A percentile compares a stretch with the other conserved stretches of the same genome.
phyloP scores from a whole-genome alignment of 2,797 vertebrate species.

The Cichlasoma orientale region DNA sequence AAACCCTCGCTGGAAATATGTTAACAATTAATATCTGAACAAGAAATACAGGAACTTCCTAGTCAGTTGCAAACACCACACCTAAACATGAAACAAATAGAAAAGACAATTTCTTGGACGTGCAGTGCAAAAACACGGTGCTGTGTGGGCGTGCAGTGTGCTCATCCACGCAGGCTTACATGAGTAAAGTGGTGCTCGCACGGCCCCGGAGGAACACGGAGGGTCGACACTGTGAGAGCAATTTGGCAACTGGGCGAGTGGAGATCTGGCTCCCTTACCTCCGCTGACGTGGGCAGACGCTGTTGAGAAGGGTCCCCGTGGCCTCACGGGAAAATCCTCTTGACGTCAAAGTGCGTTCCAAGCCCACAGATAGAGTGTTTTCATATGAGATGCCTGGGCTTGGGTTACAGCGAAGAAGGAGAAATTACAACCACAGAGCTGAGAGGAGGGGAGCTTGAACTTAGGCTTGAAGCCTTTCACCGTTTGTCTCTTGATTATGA shows the following conservation, averaged over 20 bases:
- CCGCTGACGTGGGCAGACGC: constrained; percentile 57
- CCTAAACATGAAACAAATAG: neutral
- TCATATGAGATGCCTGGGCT: constrained; percentile 66
- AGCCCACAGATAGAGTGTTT: constrained; percentile 70
- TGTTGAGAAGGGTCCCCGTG: constrained; percentile 63
- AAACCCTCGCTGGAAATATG: neutral
- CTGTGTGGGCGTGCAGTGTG: neutral
- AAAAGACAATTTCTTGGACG: neutral
- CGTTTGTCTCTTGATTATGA: constrained; percentile 1
- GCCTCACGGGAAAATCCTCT: constrained; percentile 71
- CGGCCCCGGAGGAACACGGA: neutral
- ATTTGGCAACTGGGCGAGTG: constrained; percentile 28
- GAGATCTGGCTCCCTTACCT: constrained; percentile 32
- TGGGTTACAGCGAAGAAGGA: constrained; percentile 70
- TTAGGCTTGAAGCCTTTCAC: constrained; percentile 37
- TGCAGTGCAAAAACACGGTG: neutral
- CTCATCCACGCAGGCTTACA: neutral
- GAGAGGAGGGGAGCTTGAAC: constrained; percentile 49
- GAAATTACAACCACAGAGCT: constrained; percentile 74
- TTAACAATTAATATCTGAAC: neutral
- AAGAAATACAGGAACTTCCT: neutral
- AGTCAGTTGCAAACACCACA: neutral
- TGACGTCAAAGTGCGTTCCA: constrained; percentile 75
- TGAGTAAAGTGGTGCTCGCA: neutral
- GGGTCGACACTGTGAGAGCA: constrained; percentile 9